Evolutionary conservation across 1,140 invertebrate species (phyloP).

Genomic region (Brachionus sp.): DNA sequence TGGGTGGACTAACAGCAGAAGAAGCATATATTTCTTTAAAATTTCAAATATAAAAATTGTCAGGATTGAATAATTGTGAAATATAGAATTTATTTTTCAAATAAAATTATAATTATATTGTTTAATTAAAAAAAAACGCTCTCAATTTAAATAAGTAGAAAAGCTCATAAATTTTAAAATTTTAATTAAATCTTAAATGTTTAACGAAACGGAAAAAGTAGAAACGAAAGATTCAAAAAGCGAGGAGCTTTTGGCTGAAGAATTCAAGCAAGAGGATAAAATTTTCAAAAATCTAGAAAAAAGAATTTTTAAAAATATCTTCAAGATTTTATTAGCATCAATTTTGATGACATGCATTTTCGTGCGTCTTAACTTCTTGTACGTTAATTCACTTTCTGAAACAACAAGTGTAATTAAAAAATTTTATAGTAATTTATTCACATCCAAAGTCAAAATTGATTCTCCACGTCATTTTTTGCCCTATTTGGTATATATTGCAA

Average conservation of each 20-base stretch:
- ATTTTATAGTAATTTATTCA: background rate
- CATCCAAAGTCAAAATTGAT: background rate
- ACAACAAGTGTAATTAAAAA: background rate
- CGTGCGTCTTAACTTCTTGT: background rate
- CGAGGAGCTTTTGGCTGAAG: background rate
- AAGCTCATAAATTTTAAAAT: background rate
- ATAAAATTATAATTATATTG: background rate
- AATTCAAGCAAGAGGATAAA: background rate
- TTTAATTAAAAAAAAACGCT: background rate
- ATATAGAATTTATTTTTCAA: too few species aligned
- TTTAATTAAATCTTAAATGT: background rate
- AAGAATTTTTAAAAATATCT: background rate
- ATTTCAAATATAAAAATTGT: too few species aligned
- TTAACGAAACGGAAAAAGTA: background rate
- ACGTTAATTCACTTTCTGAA: background rate
- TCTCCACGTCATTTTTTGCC: background rate
- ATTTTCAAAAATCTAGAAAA: background rate
- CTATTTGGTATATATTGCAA: background rate
- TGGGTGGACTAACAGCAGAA: too few species aligned
- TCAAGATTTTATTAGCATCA: background rate
- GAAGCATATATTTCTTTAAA: too few species aligned
- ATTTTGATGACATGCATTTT: background rate
- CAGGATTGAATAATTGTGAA: too few species aligned
- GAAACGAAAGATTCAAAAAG: background rate
- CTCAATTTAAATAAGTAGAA: background rate